Evolutionary conservation across 2,888 invertebrate genomes (phyloP).

Genomic region (Orthonychiurus folsomi): DNA sequence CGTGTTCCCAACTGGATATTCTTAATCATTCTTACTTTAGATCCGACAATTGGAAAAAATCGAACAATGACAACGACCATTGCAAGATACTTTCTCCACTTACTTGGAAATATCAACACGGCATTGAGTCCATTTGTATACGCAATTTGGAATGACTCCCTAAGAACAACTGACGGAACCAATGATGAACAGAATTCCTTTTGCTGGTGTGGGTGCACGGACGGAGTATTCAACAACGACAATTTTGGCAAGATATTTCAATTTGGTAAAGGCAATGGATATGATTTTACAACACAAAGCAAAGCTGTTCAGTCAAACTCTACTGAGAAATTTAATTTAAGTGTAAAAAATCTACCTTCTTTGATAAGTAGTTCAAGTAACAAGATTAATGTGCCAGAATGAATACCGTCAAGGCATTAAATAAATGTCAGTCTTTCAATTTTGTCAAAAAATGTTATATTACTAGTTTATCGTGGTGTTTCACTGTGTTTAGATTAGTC

Average conservation of each 20-base stretch:
- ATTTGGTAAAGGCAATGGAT: not conserved
- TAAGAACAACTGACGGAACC: constrained; percentile 6
- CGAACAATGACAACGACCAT: constrained; percentile 5
- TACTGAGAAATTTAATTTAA: not conserved
- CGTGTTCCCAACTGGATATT: constrained; percentile 52
- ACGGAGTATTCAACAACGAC: not conserved
- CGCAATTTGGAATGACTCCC: constrained; percentile 50
- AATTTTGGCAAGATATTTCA: not conserved
- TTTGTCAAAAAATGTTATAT: too few species aligned
- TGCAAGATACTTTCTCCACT: constrained; percentile 45
- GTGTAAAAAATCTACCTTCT: not conserved
- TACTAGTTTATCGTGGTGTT: too few species aligned
- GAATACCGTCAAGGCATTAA: not conserved
- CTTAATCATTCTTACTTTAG: constrained; percentile 43
- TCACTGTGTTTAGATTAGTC: not conserved
- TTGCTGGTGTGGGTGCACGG: not conserved
- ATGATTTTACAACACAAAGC: not conserved
- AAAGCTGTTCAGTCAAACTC: not conserved
- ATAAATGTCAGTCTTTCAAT: too few species aligned
- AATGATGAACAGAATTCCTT: not conserved
- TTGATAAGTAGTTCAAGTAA: not conserved
- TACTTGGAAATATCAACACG: constrained; percentile 50
- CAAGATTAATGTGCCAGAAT: not conserved
- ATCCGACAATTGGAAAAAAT: constrained; percentile 11
- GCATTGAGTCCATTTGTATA: constrained; percentile 54